These are phyloP conservation scores for Drosophila saltans DNA, from an alignment of 1,140 invertebrate species.

Conservation along the genomic window DNA sequence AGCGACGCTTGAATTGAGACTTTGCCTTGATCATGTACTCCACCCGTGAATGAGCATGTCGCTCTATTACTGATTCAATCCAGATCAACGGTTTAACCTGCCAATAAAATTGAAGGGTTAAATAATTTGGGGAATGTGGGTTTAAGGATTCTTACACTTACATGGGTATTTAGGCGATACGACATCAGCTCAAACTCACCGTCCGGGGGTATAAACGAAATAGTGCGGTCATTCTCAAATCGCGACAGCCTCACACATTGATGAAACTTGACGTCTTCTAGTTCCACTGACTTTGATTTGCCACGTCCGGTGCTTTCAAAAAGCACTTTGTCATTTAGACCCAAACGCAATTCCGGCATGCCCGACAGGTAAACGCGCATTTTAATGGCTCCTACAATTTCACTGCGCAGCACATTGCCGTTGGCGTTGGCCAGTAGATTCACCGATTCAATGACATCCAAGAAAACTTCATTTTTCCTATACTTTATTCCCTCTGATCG, in stretches of 20 bases:
- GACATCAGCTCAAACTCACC: slow-evolving; percentile 99
- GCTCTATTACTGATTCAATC: slow-evolving; percentile 99
- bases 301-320: slow-evolving; percentile 99
- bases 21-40: slow-evolving; percentile 99
- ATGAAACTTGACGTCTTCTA: slow-evolving; percentile 99
- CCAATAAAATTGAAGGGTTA: neutral
- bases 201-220: slow-evolving; percentile 99
- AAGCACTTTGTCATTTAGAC: slow-evolving; percentile 99
- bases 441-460: slow-evolving; percentile 99
- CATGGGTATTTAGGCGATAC: slow-evolving; percentile 98
- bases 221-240: slow-evolving; percentile 99
- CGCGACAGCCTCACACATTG: slow-evolving; percentile 98
- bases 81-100: slow-evolving; percentile 98
- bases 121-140: neutral
- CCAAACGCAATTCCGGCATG: slow-evolving; percentile 99
- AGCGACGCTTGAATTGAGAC: slow-evolving; percentile 98
- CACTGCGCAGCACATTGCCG: slow-evolving; percentile 98
- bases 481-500: slow-evolving; percentile 99
- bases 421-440: slow-evolving; percentile 99
- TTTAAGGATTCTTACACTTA: slow-evolving; percentile 83
- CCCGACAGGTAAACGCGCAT: slow-evolving; percentile 99
- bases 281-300: slow-evolving; percentile 99
- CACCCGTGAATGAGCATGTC: slow-evolving; percentile 98
- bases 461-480: slow-evolving; percentile 99
- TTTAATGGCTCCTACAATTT: slow-evolving; percentile 99